phyloP scores from a whole-genome alignment of 53 echinoderm and acorn worm genomes.

The Holothuria leucospilota region DNA sequence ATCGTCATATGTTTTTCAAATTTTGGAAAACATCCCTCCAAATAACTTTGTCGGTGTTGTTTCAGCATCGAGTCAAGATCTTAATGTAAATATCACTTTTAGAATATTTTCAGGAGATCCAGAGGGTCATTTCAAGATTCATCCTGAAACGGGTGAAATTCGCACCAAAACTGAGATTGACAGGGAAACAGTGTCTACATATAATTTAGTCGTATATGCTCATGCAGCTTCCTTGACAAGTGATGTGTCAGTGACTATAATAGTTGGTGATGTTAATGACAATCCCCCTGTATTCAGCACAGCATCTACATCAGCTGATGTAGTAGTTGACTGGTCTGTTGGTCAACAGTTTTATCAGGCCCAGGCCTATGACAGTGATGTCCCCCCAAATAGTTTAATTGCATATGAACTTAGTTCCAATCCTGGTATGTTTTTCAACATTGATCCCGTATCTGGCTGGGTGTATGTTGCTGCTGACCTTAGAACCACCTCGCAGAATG shows the following conservation, averaged over 20 bases:
- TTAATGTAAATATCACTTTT: slow-evolving; percentile 76
- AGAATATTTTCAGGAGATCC: slow-evolving; percentile 85
- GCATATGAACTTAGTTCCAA: slow-evolving; percentile 77
- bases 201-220: slow-evolving; percentile 71
- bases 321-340: slow-evolving; percentile 91
- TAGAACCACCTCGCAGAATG: slow-evolving; percentile 56
- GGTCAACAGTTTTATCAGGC: slow-evolving; percentile 78
- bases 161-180: slow-evolving; percentile 62
- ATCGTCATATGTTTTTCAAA: slow-evolving; percentile 68
- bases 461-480: slow-evolving; percentile 75
- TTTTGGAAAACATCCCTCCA: slow-evolving; percentile 70
- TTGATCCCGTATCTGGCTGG: slow-evolving; percentile 81
- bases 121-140: slow-evolving; percentile 76
- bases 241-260: slow-evolving; percentile 70
- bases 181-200: slow-evolving; percentile 69
- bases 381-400: slow-evolving; percentile 82
- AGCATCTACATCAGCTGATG: slow-evolving; percentile 63
- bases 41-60: slow-evolving; percentile 76
- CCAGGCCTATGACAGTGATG: slow-evolving; percentile 77
- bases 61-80: slow-evolving; percentile 72
- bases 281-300: slow-evolving; percentile 77
- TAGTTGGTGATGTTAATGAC: slow-evolving; percentile 84
- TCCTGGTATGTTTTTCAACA: slow-evolving; percentile 74
- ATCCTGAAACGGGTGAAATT: slow-evolving; percentile 68
- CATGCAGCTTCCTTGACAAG: slow-evolving; percentile 70